Conservation (phyloP, 1,140 invertebrate species). For the Berghia stephanieae region DNA sequence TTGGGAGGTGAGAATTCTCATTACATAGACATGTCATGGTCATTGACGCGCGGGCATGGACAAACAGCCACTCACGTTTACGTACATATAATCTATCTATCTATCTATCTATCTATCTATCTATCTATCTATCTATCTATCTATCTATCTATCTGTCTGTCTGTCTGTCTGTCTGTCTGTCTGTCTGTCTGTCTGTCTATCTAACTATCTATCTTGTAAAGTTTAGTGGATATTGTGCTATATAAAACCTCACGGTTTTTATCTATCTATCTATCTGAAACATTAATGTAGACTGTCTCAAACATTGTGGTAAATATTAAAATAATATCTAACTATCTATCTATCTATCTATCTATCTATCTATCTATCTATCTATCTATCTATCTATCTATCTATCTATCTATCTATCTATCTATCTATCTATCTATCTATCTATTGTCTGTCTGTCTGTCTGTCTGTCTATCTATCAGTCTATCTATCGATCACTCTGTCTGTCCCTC, state of each 20-base stretch:
- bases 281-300: no score
- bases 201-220: neutral
- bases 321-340: no score
- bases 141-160: neutral
- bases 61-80: no score
- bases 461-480: neutral
- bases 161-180: neutral
- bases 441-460: slow-evolving; percentile 16
- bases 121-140: neutral
- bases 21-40: neutral
- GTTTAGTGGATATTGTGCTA: no score
- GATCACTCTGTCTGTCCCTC: neutral
- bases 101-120: no score
- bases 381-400: neutral
- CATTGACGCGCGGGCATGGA: neutral
- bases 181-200: no score
- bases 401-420: no score
- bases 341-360: slow-evolving; percentile 3
- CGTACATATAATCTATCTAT: neutral
- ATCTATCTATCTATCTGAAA: no score
- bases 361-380: neutral
- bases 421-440: neutral
- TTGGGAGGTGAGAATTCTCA: slow-evolving; percentile 62
- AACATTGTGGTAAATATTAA: no score
- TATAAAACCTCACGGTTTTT: no score